phyloP scores from a whole-genome alignment of 1,140 invertebrate species.

The Diuraphis noxia region DNA sequence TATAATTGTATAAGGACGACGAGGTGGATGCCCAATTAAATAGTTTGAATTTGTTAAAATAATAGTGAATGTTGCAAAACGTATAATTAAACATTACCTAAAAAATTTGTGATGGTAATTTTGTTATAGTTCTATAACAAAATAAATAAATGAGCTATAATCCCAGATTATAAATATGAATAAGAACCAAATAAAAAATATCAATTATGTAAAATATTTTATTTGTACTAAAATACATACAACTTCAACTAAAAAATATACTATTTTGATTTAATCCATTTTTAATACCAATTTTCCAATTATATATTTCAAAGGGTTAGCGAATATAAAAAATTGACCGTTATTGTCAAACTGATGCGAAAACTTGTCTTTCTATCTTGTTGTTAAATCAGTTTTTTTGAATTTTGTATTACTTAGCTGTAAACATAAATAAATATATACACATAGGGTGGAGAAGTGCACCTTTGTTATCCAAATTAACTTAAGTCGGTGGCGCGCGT shows the following conservation, averaged over 20 bases:
- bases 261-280: neutral
- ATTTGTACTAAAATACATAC: neutral
- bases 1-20: neutral
- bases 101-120: neutral
- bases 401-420: neutral
- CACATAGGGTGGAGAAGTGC: neutral
- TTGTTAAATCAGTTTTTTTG: constrained; percentile 7
- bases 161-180: no score
- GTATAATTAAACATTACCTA: neutral
- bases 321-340: neutral
- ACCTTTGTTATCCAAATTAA: constrained; percentile 54
- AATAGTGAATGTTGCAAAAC: neutral
- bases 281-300: neutral
- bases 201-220: neutral
- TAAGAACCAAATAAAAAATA: neutral
- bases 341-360: neutral
- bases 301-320: neutral
- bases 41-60: neutral
- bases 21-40: neutral
- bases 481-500: constrained; percentile 20
- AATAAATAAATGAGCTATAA: neutral
- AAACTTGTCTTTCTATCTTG: neutral
- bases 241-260: neutral
- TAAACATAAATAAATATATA: constrained; percentile 35
- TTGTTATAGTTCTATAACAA: neutral